Percentiles rank a stretch among this genome's conserved stretches.
Conservation (phyloP, 2,888 invertebrate species). For the Oscheius sp. region DNA sequence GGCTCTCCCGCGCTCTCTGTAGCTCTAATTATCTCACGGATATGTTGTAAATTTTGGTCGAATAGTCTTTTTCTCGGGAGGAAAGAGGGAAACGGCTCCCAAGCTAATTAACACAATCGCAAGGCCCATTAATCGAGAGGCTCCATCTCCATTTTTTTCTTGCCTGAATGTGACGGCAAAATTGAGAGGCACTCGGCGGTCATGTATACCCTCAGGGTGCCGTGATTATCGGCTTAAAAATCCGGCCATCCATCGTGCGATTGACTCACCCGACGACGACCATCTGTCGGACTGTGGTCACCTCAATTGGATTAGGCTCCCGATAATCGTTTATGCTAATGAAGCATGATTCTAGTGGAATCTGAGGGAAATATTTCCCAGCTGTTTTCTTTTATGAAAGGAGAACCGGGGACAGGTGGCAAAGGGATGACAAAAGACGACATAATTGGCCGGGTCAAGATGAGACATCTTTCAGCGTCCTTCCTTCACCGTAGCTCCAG, state of each 20-base stretch:
- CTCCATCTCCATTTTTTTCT: constrained; percentile 5
- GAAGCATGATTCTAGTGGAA: constrained; percentile 29
- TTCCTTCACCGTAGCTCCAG: constrained; percentile 28
- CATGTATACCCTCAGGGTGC: neutral
- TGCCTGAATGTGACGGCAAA: constrained; percentile 15
- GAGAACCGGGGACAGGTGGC: constrained; percentile 20
- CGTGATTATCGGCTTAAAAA: constrained; percentile 19
- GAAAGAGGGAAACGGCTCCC: neutral
- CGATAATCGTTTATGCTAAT: constrained; percentile 28
- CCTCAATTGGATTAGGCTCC: constrained; percentile 32
- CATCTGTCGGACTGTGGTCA: constrained; percentile 29
- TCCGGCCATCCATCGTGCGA: constrained; percentile 24
- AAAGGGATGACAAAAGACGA: constrained; percentile 8
- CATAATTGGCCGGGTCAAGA: constrained; percentile 2
- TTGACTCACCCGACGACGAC: constrained; percentile 15
- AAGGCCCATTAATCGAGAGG: neutral
- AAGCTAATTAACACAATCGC: constrained; percentile 9
- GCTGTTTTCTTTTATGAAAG: constrained; percentile 9
- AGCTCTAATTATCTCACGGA: neutral
- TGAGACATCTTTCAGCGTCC: constrained; percentile 17
- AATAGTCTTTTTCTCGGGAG: neutral
- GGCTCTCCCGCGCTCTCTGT: neutral
- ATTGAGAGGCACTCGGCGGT: neutral
- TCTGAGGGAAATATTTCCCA: neutral
- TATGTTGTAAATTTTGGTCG: neutral